Evolutionary conservation across 2,113 vertebrate genomes (phyloP).

Genomic region (Piaya cayana): DNA sequence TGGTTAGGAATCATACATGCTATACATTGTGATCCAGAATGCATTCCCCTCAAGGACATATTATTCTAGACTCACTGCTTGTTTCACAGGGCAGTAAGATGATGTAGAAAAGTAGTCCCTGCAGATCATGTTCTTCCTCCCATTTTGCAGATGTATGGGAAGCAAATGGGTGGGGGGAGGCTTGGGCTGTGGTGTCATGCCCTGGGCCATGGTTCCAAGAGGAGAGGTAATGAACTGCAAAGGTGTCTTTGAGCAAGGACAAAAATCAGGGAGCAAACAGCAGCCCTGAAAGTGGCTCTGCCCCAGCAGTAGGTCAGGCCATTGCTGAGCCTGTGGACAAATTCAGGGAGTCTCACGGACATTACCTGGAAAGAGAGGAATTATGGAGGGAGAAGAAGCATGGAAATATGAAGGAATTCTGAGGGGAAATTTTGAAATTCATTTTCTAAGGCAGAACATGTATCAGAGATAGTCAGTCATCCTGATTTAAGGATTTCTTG

Average conservation of each 20-base stretch:
- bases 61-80: background rate
- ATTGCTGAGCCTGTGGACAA: background rate
- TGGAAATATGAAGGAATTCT: background rate
- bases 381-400: background rate
- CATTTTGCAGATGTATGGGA: background rate
- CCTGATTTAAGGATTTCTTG: background rate
- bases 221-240: background rate
- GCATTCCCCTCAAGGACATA: background rate
- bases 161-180: background rate
- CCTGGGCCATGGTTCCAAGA: background rate
- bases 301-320: background rate
- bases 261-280: background rate
- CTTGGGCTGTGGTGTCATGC: background rate
- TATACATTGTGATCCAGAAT: conserved; percentile 11
- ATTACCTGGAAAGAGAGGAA: background rate
- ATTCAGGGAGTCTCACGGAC: background rate
- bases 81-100: background rate
- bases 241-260: background rate
- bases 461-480: background rate
- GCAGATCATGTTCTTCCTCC: background rate
- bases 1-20: background rate
- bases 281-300: background rate
- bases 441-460: background rate
- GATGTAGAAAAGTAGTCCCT: background rate
- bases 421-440: background rate